Conservation (phyloP, 2,797 vertebrate species). For the Enteromius radiatus region DNA sequence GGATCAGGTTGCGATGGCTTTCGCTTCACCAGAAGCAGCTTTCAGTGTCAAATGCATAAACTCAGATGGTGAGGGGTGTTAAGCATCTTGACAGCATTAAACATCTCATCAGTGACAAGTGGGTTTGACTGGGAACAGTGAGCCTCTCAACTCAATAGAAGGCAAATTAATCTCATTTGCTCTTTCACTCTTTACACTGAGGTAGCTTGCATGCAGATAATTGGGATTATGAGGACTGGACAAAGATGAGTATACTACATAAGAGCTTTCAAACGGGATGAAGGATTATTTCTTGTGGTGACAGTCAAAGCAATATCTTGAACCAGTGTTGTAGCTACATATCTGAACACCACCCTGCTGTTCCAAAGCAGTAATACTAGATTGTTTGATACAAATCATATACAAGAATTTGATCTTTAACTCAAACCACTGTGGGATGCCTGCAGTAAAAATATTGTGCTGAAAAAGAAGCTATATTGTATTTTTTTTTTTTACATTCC, state of each 20-base stretch:
- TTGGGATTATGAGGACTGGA: slow-evolving; percentile 44
- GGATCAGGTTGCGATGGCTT: slow-evolving; percentile 38
- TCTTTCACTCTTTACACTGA: slow-evolving; percentile 58
- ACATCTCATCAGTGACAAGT: slow-evolving; percentile 45
- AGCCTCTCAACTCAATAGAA: slow-evolving; percentile 51
- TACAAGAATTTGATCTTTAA: slow-evolving; percentile 21
- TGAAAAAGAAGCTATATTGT: neutral
- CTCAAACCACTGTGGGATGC: neutral
- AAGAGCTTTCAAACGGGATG: slow-evolving; percentile 4
- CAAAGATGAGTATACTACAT: slow-evolving; percentile 31
- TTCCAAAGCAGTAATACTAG: neutral
- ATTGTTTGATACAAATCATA: slow-evolving; percentile 22
- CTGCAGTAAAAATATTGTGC: neutral
- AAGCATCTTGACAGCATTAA: slow-evolving; percentile 40
- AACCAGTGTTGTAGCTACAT: slow-evolving; percentile 31
- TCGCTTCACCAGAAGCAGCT: slow-evolving; percentile 37
- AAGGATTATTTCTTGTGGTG: slow-evolving; percentile 16
- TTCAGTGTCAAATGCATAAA: slow-evolving; percentile 36
- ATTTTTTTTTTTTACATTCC: slow-evolving; percentile 14
- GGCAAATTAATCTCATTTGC: slow-evolving; percentile 52
- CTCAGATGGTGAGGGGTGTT: slow-evolving; percentile 13
- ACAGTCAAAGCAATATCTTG: slow-evolving; percentile 24
- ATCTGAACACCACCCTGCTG: slow-evolving; percentile 8
- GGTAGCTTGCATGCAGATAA: slow-evolving; percentile 28
- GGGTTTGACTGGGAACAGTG: slow-evolving; percentile 26